phyloP scores from a whole-genome alignment of 2,888 invertebrate genomes.

The Schizotus pectinicornis region DNA sequence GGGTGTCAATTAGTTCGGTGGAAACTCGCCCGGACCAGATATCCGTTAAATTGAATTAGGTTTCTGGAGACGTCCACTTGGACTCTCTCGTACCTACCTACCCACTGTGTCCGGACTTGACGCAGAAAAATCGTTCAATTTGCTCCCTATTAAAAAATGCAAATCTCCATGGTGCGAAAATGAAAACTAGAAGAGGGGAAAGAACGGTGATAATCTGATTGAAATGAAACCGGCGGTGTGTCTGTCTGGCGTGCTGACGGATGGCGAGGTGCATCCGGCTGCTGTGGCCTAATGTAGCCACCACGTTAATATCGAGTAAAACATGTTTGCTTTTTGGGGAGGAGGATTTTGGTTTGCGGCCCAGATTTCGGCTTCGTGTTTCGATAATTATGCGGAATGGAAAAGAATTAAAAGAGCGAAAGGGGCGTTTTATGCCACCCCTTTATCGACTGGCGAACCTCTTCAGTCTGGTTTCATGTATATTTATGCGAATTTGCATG shows the following conservation, averaged over 20 bases:
- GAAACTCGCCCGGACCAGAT: constrained; percentile 42
- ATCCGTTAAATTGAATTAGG: constrained; percentile 47
- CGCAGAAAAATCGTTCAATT: too few species aligned
- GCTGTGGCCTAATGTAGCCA: too few species aligned
- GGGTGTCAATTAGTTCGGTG: constrained; percentile 51
- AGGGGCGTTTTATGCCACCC: constrained; percentile 8
- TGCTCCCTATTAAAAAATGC: too few species aligned
- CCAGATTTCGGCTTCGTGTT: too few species aligned
- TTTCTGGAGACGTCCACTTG: constrained; percentile 20
- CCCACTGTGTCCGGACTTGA: not conserved
- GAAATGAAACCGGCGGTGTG: too few species aligned
- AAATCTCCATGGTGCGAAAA: not conserved
- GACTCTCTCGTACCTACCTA: not conserved
- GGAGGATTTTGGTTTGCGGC: too few species aligned
- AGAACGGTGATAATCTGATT: too few species aligned
- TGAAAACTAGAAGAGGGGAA: not conserved
- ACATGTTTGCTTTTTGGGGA: too few species aligned
- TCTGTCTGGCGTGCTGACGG: too few species aligned
- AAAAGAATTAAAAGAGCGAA: not conserved
- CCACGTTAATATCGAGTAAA: too few species aligned
- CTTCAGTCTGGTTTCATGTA: constrained; percentile 26
- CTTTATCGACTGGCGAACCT: constrained; percentile 2
- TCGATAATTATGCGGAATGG: not conserved
- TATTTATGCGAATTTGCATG: constrained; percentile 30
- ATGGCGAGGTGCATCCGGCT: too few species aligned